Percentiles rank a stretch among this genome's conserved stretches.
These are phyloP conservation scores for Tupaia chinensis DNA, from an alignment of 2,113 vertebrate species.

Conservation along the genomic window DNA sequence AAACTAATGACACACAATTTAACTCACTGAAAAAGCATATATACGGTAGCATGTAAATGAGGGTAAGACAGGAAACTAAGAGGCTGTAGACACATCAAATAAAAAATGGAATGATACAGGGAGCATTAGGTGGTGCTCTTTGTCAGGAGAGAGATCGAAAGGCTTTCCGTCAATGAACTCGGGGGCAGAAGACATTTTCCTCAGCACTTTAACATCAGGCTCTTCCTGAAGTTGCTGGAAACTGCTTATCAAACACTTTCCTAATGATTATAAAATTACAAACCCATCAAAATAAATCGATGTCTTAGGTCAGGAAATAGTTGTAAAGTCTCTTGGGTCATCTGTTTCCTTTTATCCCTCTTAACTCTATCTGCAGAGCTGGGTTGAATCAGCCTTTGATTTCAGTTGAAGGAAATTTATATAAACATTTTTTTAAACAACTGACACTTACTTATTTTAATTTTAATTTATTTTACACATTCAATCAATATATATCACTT, in stretches of 20 bases:
- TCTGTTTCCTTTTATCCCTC: constrained; percentile 33
- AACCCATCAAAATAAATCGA: constrained; percentile 38
- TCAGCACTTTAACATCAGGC: neutral
- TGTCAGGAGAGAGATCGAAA: neutral
- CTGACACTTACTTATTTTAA: too few relatives aligned
- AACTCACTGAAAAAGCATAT: neutral
- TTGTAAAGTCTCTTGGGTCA: neutral
- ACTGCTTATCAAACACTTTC: neutral
- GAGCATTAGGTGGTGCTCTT: neutral
- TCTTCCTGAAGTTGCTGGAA: constrained; percentile 10
- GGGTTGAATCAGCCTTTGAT: constrained; percentile 32
- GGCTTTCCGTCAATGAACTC: neutral
- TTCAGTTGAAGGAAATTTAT: neutral
- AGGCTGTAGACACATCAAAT: neutral
- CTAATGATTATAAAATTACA: constrained; percentile 14
- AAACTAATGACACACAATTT: neutral
- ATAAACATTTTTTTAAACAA: too few relatives aligned
- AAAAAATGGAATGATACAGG: neutral
- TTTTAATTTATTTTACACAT: too few relatives aligned
- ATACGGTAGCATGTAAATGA: neutral
- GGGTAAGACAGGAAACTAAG: neutral
- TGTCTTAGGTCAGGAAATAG: constrained; percentile 22
- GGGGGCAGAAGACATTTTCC: neutral
- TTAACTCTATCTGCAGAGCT: neutral
- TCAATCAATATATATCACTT: too few relatives aligned